Evolutionary conservation across 64 coral and sea anemone genomes (phyloP).

Genomic region (Exaiptasia diaphana): DNA sequence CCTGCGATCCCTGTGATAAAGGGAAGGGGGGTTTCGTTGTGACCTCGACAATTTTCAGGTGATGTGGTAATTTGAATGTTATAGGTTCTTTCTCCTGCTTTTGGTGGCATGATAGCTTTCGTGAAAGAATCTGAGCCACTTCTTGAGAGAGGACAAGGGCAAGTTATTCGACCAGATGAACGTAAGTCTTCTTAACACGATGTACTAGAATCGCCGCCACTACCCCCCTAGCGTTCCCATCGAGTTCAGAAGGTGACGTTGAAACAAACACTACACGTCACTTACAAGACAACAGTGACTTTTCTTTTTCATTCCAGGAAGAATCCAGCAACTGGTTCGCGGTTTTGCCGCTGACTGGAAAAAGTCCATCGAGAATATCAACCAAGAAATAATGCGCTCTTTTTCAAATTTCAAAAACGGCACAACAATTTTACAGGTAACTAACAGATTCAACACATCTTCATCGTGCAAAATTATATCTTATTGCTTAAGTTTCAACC

Average conservation of each 20-base stretch:
- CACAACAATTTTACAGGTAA: slow-evolving; percentile 94
- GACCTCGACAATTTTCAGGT: not conserved
- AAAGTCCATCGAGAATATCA: slow-evolving; percentile 84
- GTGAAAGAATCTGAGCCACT: slow-evolving; percentile 92
- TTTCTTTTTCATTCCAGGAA: no score
- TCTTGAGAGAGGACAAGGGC: slow-evolving; percentile 76
- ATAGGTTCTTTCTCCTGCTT: slow-evolving; percentile 88
- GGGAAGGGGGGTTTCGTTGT: not conserved
- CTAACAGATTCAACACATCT: no score
- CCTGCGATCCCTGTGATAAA: no score
- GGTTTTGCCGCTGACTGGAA: slow-evolving; percentile 99
- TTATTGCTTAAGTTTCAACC: no score
- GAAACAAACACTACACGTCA: no score
- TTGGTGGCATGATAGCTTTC: slow-evolving; percentile 93
- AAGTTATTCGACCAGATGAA: slow-evolving; percentile 85
- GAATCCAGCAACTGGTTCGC: slow-evolving; percentile 89
- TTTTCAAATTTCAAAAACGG: slow-evolving; percentile 99
- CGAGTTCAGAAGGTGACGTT: no score
- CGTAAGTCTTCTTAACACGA: slow-evolving; percentile 65
- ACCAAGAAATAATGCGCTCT: slow-evolving; percentile 98
- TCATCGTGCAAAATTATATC: no score
- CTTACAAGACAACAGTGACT: no score
- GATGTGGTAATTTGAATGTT: no score
- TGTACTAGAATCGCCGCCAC: no score
- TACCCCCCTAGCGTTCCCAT: no score